phyloP scores from a whole-genome alignment of 2,888 invertebrate species.

The Drosophila engyochracea region DNA sequence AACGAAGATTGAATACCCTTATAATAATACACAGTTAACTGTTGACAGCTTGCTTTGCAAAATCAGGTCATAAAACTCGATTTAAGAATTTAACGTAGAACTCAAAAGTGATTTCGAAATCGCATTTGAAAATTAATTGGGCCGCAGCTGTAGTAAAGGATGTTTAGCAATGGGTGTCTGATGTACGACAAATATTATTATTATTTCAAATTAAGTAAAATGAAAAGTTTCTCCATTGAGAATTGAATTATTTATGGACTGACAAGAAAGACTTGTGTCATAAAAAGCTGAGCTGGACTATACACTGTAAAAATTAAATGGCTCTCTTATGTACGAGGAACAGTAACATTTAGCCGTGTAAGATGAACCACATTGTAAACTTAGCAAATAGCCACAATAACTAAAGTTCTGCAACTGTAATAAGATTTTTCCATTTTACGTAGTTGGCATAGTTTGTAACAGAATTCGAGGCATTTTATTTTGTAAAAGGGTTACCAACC shows the following conservation, averaged over 20 bases:
- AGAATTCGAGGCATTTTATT: neutral
- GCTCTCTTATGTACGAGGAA: neutral
- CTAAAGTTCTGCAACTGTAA: neutral
- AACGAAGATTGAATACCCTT: slow-evolving; percentile 27
- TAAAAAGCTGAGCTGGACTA: neutral
- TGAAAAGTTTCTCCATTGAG: neutral
- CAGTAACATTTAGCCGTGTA: neutral
- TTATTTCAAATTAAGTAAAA: neutral
- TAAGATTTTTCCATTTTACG: neutral
- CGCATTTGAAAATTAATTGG: neutral
- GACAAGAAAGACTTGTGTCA: neutral
- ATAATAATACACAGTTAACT: neutral
- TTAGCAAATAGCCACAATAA: neutral
- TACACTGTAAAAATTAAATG: neutral
- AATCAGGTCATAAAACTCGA: neutral
- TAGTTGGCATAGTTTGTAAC: neutral
- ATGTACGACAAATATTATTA: neutral
- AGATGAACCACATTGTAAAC: neutral
- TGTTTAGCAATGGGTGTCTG: neutral
- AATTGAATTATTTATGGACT: neutral
- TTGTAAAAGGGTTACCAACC: neutral
- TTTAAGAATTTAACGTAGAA: neutral
- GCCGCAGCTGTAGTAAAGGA: neutral
- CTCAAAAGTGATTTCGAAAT: neutral
- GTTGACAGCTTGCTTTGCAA: neutral